A percentile compares a stretch with the other conserved stretches of the same genome.
Evolutionary conservation across 92 coral and sea anemone species (phyloP).

Genomic region (Paramuricea clavata): DNA sequence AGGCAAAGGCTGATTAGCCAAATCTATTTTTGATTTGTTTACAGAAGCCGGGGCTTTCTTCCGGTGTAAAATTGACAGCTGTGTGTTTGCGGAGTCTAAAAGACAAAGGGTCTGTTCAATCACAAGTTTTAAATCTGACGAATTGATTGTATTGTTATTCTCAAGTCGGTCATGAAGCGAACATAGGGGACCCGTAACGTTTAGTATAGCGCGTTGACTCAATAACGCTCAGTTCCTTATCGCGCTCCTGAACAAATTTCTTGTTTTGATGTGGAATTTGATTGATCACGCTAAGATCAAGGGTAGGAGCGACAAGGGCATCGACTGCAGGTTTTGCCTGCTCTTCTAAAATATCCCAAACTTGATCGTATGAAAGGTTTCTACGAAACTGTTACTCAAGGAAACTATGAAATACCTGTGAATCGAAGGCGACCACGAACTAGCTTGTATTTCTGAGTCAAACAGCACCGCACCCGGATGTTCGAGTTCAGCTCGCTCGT

Average conservation of each 20-base stretch:
- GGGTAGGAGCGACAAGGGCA: constrained; percentile 38
- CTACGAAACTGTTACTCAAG: constrained; percentile 59
- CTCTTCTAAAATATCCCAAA: constrained; percentile 46
- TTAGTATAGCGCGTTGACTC: constrained; percentile 59
- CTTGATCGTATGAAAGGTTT: constrained; percentile 55
- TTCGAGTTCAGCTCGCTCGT: too few relatives aligned
- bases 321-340: constrained; percentile 58
- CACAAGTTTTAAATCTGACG: constrained; percentile 17
- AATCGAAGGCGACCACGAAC: too few relatives aligned
- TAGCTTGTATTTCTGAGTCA: too few relatives aligned
- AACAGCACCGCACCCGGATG: too few relatives aligned
- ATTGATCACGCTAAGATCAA: constrained; percentile 45
- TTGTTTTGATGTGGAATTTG: constrained; percentile 54
- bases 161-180: constrained; percentile 53
- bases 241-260: too few relatives aligned
- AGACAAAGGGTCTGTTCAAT: constrained; percentile 55
- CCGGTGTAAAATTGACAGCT: constrained; percentile 37
- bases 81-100: constrained; percentile 37
- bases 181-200: constrained; percentile 52
- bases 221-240: constrained; percentile 52
- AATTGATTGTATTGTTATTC: background rate
- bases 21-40: too few relatives aligned
- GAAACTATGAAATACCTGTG: too few relatives aligned
- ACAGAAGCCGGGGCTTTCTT: too few relatives aligned
- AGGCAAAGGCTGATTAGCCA: too few relatives aligned